Conservation (phyloP, 2,113 vertebrate species). For the Glaucomys volans region DNA sequence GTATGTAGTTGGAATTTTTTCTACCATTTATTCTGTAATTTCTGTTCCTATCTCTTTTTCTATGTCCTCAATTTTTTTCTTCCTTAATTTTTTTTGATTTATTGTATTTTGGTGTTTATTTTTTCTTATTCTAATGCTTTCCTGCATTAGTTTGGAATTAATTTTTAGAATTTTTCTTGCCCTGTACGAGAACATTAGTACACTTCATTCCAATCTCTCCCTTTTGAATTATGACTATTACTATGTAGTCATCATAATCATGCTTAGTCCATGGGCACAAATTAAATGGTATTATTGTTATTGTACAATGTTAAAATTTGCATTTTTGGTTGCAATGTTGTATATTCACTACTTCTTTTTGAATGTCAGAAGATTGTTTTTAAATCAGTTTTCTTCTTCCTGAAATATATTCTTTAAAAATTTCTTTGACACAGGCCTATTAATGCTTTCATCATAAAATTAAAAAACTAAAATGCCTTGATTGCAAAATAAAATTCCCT, state of each 20-base stretch:
- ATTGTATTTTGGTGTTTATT: neutral
- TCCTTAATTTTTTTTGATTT: neutral
- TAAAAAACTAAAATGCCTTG: neutral
- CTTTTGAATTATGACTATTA: neutral
- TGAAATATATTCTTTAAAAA: neutral
- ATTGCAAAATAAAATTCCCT: neutral
- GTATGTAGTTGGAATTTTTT: neutral
- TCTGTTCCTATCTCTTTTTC: neutral
- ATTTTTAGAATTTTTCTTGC: neutral
- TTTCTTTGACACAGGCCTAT: neutral
- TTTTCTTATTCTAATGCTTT: neutral
- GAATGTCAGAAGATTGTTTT: neutral
- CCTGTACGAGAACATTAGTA: neutral
- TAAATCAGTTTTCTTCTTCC: neutral
- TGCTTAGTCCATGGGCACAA: neutral
- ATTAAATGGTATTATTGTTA: neutral
- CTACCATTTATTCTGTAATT: neutral
- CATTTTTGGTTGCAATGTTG: neutral
- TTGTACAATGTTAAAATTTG: neutral
- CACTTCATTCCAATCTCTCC: neutral
- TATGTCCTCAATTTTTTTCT: neutral
- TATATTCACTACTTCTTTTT: neutral
- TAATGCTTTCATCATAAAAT: neutral
- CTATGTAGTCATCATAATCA: neutral
- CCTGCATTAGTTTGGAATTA: neutral